Percentiles rank a stretch among this genome's conserved stretches.
These are phyloP conservation scores for Corythaixoides concolor DNA, from an alignment of 2,113 vertebrate species.

Conservation along the genomic window DNA sequence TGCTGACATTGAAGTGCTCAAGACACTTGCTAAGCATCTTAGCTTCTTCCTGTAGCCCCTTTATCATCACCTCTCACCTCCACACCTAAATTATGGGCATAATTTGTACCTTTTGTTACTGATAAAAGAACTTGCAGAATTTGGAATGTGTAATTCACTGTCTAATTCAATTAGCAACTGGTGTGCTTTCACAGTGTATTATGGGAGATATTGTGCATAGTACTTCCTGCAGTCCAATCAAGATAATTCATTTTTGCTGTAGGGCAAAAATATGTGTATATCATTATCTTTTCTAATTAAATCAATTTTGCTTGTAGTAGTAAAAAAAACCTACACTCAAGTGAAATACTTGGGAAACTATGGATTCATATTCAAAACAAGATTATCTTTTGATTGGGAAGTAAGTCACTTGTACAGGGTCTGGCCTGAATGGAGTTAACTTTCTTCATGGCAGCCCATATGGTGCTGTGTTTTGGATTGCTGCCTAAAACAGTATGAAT, in stretches of 20 bases:
- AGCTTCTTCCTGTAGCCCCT: neutral
- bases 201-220: neutral
- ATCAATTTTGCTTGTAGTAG: neutral
- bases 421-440: neutral
- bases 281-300: neutral
- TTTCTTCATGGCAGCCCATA: too few relatives aligned
- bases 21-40: neutral
- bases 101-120: neutral
- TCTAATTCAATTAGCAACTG: neutral
- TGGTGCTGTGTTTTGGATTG: neutral
- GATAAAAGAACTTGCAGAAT: neutral
- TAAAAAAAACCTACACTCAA: neutral
- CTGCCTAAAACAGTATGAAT: neutral
- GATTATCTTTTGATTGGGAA: neutral
- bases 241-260: neutral
- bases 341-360: neutral
- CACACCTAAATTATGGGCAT: accelerated
- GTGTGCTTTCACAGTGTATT: neutral
- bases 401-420: neutral
- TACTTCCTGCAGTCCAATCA: neutral
- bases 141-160: neutral
- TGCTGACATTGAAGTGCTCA: neutral
- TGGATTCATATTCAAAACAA: neutral
- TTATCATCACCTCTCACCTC: neutral
- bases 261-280: neutral